Evolutionary conservation across 2,113 vertebrate species (phyloP), one percentile per base, ranked within the genome.

Genomic region (Lipophrys pholis): DNA sequence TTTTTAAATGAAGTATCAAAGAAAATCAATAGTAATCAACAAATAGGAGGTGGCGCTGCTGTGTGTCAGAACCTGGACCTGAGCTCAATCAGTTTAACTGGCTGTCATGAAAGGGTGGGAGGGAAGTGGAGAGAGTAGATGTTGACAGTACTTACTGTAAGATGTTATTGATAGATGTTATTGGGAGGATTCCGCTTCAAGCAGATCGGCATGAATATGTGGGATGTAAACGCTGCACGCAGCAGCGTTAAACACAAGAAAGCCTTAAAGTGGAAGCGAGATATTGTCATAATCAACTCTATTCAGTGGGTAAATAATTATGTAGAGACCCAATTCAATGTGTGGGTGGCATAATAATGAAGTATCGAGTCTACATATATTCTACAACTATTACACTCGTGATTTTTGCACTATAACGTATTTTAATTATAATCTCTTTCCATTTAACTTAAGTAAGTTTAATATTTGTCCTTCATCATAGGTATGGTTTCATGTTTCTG

Each of bases 1-100:
- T 99, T 98, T 98, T 98, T 96, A 96, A 96, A 98, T 97, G 93
- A 96, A 94, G 91, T 95, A 97, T 97, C 95, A 96, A 95, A 95
- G 95, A 97, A 98, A 98, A 97, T 99, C 97, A 96, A 98, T 98
- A 97, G 94, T 94, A 97, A 98, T 98, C 96, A 98, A 97, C 96
- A 98, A 97, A 98, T 97, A 97, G 96, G 90, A 95, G 93, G 94
- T 91, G 89, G 87, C 75, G 82, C 86, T 84, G 88, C 87, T 81
- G 88, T 71, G 93, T 95, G 95, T 96, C 94, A 95, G 92, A 94
- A 94, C 91, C 90, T 85, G 75, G 89, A 93, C 89, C 92, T 86
- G 81, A 89, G 77, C 91, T 90, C 94, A 93, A 94, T 98, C 89
- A 92, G 93, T 96, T 95, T 94, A 90, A 91, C 93, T 91, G 90